phyloP scores from a whole-genome alignment of 2,797 vertebrate genomes.

The Typhlichthys eigenmanni region DNA sequence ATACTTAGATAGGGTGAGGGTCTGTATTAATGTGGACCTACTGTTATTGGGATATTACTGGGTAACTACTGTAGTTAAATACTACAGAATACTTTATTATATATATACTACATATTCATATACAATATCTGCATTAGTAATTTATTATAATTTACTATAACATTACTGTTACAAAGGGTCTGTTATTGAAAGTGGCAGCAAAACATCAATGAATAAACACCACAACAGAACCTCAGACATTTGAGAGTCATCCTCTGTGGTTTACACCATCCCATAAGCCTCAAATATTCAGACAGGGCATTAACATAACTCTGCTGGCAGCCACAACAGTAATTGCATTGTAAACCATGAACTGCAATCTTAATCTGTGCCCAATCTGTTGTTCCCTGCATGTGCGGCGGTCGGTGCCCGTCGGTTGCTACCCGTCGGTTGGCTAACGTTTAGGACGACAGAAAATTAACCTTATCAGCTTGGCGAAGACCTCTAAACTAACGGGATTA shows the following conservation, averaged over 20 bases:
- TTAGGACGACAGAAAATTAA: conserved; percentile 56
- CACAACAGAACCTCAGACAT: not conserved
- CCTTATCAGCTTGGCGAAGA: conserved; percentile 74
- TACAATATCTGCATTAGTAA: no score
- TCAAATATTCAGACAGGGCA: conserved; percentile 27
- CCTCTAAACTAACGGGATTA: conserved; percentile 76
- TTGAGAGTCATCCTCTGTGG: conserved; percentile 15
- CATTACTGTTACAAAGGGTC: not conserved
- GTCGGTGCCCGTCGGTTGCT: conserved; percentile 26
- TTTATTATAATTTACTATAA: no score
- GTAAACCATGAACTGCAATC: conserved; percentile 15
- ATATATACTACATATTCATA: no score
- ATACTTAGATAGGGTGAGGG: no score
- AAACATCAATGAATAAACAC: no score
- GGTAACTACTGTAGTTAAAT: no score
- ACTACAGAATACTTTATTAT: not conserved
- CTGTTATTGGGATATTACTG: no score
- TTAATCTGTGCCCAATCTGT: conserved; percentile 64
- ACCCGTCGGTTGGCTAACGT: conserved; percentile 50
- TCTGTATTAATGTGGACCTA: no score
- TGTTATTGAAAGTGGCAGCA: no score
- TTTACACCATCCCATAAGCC: not conserved
- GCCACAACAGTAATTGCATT: conserved; percentile 50
- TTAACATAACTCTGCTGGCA: conserved; percentile 46
- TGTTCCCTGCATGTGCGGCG: conserved; percentile 21